Conservation (phyloP, 2,797 vertebrate species). For the Poecile montanus region DNA sequence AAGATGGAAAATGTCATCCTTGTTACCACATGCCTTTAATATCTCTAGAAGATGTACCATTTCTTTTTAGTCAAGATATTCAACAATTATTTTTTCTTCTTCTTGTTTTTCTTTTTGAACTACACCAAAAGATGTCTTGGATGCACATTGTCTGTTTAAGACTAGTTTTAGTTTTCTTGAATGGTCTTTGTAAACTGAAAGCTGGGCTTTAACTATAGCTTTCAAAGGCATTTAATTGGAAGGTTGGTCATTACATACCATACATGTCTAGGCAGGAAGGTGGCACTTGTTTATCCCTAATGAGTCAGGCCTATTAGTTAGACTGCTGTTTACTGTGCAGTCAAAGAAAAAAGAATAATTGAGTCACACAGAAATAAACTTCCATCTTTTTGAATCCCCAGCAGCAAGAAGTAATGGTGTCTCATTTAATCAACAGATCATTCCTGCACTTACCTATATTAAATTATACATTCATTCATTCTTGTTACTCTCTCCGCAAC, state of each 20-base stretch:
- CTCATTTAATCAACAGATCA: slow-evolving; percentile 27
- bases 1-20: background rate
- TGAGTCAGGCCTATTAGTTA: slow-evolving; percentile 36
- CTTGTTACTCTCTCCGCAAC: background rate
- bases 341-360: background rate
- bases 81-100: background rate
- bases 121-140: background rate
- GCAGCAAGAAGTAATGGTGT: background rate
- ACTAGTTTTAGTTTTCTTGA: background rate
- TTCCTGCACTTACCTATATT: slow-evolving; percentile 32
- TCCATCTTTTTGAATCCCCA: background rate
- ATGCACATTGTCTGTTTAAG: background rate
- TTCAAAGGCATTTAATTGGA: slow-evolving; percentile 16
- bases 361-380: slow-evolving; percentile 19
- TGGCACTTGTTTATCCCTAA: slow-evolving; percentile 14
- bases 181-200: background rate
- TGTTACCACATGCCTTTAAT: background rate
- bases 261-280: slow-evolving; percentile 9
- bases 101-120: background rate
- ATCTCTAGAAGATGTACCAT: background rate
- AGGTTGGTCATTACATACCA: background rate
- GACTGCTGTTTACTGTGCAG: slow-evolving; percentile 6
- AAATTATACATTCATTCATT: slow-evolving; percentile 37
- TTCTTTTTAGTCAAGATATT: background rate
- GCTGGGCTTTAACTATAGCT: background rate